Evolutionary conservation across 2,888 invertebrate genomes (phyloP).

Genomic region (Mechanitis messenoides): DNA sequence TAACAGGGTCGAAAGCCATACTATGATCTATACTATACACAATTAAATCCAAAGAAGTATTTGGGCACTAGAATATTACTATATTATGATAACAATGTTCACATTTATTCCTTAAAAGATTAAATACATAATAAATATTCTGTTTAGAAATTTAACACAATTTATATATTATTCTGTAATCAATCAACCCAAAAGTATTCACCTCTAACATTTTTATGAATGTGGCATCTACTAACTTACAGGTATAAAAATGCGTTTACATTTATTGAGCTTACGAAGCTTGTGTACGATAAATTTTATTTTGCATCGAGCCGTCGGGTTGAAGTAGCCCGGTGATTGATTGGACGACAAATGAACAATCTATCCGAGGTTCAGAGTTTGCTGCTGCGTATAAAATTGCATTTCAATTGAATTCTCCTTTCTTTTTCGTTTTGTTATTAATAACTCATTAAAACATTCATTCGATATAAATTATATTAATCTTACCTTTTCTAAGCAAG

Average conservation of each 20-base stretch:
- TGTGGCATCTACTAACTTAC: no score
- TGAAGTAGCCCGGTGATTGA: constrained; percentile 42
- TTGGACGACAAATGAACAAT: constrained; percentile 47
- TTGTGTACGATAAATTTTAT: constrained; percentile 22
- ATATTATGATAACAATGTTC: no score
- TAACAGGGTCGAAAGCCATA: no score
- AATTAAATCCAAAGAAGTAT: no score
- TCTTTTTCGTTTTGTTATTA: constrained; percentile 3
- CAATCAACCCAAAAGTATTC: background rate
- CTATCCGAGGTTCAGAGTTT: constrained; percentile 30
- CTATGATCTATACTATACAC: no score
- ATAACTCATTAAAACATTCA: background rate
- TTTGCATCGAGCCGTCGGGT: constrained; percentile 30
- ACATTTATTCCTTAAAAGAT: no score
- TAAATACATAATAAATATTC: no score
- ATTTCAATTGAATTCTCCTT: constrained; percentile 20
- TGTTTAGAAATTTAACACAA: no score
- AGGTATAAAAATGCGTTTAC: constrained; percentile 13
- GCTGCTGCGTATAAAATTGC: constrained; percentile 27
- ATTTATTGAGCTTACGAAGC: constrained; percentile 22
- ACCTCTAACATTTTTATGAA: background rate
- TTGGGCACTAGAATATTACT: no score
- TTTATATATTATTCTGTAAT: background rate
- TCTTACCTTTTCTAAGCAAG: constrained; percentile 82
- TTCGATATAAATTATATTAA: background rate